phyloP scores from a whole-genome alignment of 2,797 vertebrate genomes.

The Sebastes hubbsi region DNA sequence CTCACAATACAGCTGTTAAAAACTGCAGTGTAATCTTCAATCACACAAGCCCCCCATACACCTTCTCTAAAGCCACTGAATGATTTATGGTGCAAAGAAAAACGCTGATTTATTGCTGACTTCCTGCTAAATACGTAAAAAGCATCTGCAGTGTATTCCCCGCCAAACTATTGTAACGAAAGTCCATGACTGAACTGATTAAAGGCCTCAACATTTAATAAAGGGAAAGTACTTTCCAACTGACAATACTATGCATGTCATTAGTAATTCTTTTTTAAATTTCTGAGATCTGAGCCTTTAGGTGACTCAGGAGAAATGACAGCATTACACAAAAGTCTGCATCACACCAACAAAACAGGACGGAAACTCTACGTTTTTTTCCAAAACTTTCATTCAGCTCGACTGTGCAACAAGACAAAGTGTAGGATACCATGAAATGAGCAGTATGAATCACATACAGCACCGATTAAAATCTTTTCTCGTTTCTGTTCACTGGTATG shows the following conservation, averaged over 20 bases:
- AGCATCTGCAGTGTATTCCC: background rate
- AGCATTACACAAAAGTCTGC: background rate
- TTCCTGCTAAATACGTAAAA: background rate
- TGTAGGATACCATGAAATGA: background rate
- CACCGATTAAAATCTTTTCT: background rate
- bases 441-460: background rate
- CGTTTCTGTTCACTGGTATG: background rate
- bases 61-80: background rate
- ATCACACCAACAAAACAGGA: background rate
- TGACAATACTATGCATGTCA: background rate
- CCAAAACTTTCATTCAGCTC: constrained; percentile 3
- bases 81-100: background rate
- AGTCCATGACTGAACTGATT: background rate
- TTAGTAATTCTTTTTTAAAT: background rate
- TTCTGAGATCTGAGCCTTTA: background rate
- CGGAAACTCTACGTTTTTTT: background rate
- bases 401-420: background rate
- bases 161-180: background rate
- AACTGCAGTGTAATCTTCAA: background rate
- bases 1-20: background rate
- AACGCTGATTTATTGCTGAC: constrained; percentile 7
- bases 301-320: constrained; percentile 13
- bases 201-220: background rate
- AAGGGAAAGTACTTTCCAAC: background rate
- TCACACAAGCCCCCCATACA: background rate